A percentile compares a stretch with the other conserved stretches of the same genome.
Evolutionary conservation across 92 coral and sea anemone genomes (phyloP).

Genomic region (Porites evermanni): DNA sequence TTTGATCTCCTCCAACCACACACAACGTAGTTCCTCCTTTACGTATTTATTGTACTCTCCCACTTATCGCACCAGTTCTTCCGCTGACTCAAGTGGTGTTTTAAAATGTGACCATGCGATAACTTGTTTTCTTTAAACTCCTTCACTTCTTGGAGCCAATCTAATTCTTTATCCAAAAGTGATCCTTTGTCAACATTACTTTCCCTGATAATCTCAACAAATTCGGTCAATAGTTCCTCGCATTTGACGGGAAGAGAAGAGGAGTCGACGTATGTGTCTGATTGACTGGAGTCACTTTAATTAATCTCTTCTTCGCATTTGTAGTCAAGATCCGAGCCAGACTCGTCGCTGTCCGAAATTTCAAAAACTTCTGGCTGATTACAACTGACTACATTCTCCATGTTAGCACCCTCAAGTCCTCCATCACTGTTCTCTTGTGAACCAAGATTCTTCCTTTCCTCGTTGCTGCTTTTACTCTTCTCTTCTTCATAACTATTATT

Average conservation of each 20-base stretch:
- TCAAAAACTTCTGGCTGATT: no score
- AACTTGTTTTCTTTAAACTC: slow-evolving; percentile 32
- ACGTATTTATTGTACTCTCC: neutral
- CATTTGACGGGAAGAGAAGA: neutral
- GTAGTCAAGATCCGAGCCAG: slow-evolving; percentile 8
- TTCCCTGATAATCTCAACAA: slow-evolving; percentile 53
- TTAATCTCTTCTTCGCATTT: slow-evolving; percentile 1
- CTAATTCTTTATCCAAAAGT: slow-evolving; percentile 33
- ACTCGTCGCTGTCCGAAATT: slow-evolving; percentile 2
- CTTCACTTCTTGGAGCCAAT: slow-evolving; percentile 32
- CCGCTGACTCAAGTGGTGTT: slow-evolving; percentile 28
- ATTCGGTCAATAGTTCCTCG: slow-evolving; percentile 34
- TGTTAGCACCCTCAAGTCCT: no score
- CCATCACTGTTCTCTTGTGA: no score
- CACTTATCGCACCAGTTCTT: neutral
- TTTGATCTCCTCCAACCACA: slow-evolving; percentile 30
- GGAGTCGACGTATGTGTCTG: neutral
- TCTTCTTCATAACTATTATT: neutral
- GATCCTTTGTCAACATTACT: slow-evolving; percentile 32
- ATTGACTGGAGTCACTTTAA: slow-evolving; percentile 3
- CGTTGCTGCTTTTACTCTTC: slow-evolving; percentile 4
- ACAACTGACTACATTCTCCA: no score
- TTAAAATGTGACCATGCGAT: slow-evolving; percentile 41
- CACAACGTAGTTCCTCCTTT: neutral
- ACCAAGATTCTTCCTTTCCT: neutral